Evolutionary conservation across 2,797 vertebrate genomes (phyloP).

Genomic region (Rhyacichthys aspro): DNA sequence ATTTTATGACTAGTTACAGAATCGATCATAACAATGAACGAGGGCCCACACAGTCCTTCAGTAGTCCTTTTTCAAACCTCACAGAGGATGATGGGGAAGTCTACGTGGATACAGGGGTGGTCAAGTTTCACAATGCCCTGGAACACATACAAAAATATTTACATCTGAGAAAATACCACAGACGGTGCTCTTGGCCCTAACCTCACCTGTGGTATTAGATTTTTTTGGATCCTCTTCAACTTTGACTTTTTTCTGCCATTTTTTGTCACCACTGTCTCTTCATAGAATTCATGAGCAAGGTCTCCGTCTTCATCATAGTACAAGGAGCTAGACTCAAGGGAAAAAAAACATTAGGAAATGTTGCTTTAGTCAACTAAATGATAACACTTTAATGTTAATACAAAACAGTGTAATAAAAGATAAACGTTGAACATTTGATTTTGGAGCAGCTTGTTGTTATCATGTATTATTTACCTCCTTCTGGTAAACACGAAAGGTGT

Average conservation of each 20-base stretch:
- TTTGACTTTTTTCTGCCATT: conserved; percentile 95
- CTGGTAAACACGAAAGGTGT: conserved; percentile 93
- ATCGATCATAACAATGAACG: conserved; percentile 10
- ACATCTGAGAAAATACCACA: background rate
- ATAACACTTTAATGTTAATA: too few relatives aligned
- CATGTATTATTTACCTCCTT: conserved; percentile 82
- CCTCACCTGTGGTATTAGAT: conserved; percentile 95
- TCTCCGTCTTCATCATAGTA: conserved; percentile 98
- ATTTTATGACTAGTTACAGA: background rate
- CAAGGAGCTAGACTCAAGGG: conserved; percentile 86
- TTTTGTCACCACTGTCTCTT: conserved; percentile 96
- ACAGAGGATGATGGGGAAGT: conserved; percentile 96
- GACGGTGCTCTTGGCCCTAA: background rate
- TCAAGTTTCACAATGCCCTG: conserved; percentile 95
- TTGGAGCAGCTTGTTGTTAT: background rate
- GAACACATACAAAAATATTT: conserved; percentile 3
- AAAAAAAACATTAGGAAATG: background rate
- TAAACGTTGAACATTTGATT: background rate
- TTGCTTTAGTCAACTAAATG: too few relatives aligned
- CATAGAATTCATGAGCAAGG: conserved; percentile 98
- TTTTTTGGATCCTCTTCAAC: conserved; percentile 96
- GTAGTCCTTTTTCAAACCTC: conserved; percentile 84
- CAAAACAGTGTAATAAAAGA: too few relatives aligned
- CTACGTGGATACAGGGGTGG: conserved; percentile 93
- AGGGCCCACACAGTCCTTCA: conserved; percentile 7